Evolutionary conservation across 2,888 invertebrate genomes (phyloP), one percentile per base, ranked within the genome.

Genomic region (Ichneumoninae sp.): DNA sequence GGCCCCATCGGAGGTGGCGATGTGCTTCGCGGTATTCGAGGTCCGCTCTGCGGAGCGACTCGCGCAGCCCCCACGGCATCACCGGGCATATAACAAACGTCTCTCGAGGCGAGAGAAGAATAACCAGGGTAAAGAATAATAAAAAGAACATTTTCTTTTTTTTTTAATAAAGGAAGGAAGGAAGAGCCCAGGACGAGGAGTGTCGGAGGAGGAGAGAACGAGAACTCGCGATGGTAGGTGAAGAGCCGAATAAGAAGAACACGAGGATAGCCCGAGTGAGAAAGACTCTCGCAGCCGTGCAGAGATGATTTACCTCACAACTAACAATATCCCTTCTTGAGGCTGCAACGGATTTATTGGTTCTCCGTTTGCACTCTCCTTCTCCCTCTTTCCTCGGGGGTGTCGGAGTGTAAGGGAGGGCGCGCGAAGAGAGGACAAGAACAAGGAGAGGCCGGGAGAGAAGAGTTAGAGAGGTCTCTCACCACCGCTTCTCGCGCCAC

Each of bases 291-390:
- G 70, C 71, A 79, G 80, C 86, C 76, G 80, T 78, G 89, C 88
- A 89, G 91, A 92, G 91, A 92, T 92, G 92, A 92, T 92, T 92
- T 92, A 92, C 92, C 92, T 92, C 89, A 92, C 92, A 92, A 91
- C 92, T 92, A 92, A 92, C 92, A 92, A 92, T 92, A 92, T 92
- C 91, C 91, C 90, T 91, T 91, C 92, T 91, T 88, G 89, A 88
- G 89, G 89, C 88, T 85, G 89, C 89, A 89, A 89, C 89, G 92
- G 90, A 92, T 92, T 92, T 92, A 92, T 92, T 91, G 90, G 92
- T 92, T 90, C 90, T 89, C 89, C 89, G 81, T 83, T 87, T 86
- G 88, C 88, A 88, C 82, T 87, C 87, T 52, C 52, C n/a, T 22
- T 54, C 52, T 54, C 52, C 19, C 52, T 54, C n/a, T n/a, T 19